phyloP scores from a whole-genome alignment of 1,140 invertebrate species.

The Thaumetopoea pityocampa region DNA sequence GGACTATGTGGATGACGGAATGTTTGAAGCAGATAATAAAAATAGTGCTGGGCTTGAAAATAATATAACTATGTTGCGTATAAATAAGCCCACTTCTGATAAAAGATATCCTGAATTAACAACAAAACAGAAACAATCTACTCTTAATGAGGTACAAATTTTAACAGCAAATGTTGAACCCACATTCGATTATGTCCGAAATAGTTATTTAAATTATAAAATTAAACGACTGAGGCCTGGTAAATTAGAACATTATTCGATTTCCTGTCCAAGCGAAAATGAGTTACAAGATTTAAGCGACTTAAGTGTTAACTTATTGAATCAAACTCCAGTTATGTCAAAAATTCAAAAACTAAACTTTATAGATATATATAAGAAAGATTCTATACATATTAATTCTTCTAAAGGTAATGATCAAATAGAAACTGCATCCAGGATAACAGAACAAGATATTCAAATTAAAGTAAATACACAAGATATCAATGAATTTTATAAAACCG shows the following conservation, averaged over 20 bases:
- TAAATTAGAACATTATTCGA: slow-evolving; percentile 45
- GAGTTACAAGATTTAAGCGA: not conserved
- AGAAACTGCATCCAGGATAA: not conserved
- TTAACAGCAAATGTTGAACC: slow-evolving; percentile 37
- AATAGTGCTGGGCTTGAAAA: too few relatives aligned
- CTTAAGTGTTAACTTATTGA: too few relatives aligned
- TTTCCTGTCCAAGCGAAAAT: slow-evolving; percentile 23
- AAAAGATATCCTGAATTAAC: slow-evolving; percentile 13
- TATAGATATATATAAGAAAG: slow-evolving; percentile 34
- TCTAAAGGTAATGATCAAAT: slow-evolving; percentile 13
- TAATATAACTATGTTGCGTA: not conserved
- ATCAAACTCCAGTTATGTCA: not conserved
- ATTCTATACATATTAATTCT: slow-evolving; percentile 18
- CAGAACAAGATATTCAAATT: not conserved
- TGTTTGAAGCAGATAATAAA: not conserved
- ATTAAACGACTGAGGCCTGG: slow-evolving; percentile 37
- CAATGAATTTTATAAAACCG: slow-evolving; percentile 4
- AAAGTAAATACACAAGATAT: slow-evolving; percentile 10
- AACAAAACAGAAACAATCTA: slow-evolving; percentile 19
- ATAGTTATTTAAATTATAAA: slow-evolving; percentile 48
- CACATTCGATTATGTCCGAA: slow-evolving; percentile 35
- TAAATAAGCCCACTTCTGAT: not conserved
- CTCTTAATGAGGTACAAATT: slow-evolving; percentile 46
- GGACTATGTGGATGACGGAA: not conserved
- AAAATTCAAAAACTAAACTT: slow-evolving; percentile 15